Base-by-base conservation (phyloP, 2,888 invertebrate species). In the Timandra comae region DNA sequence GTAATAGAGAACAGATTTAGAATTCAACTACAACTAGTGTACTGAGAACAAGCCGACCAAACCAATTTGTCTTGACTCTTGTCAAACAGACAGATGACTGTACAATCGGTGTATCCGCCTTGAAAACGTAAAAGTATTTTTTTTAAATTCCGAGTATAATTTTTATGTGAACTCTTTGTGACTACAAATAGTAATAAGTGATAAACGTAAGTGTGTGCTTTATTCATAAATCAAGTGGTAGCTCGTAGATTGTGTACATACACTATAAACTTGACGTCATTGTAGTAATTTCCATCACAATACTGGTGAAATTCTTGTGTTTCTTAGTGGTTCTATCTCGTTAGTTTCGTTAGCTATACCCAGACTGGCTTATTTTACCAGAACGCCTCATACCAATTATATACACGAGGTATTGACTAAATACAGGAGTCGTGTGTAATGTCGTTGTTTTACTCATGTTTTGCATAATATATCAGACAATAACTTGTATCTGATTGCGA, bases 41-140 rank as follows among this genome's bases (percentile, higher is more conserved):
- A n/a, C n/a, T n/a, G n/a, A n/a, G n/a, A n/a, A n/a, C n/a, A n/a
- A n/a, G n/a, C n/a, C n/a, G n/a, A n/a, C n/a, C n/a, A n/a, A n/a
- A n/a, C n/a, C n/a, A n/a, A n/a, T n/a, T n/a, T n/a, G n/a, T n/a
- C n/a, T n/a, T n/a, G n/a, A n/a, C n/a, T n/a, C n/a, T n/a, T n/a
- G 77, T 77, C 76, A 77, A 68, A 71, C 61, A 70, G 72, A 76
- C 65, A 73, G 72, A 76, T 81, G 81, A 81, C 79, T 81, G 77
- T 77, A 71, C 74, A 73, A 63, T 72, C 63, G 63, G 71, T 72
- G 66, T 67, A 69, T 78, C 79, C 77, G 75, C 76, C 73, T 78
- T 68, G 55, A 69, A 63, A 59, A 62, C 67, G 54, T 63, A 60
- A 24, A 24, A 16, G 16, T 16, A 16, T 16, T 16, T 16, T 16